Evolutionary conservation across 2,888 invertebrate species (phyloP), one percentile per base, ranked within the genome.

Genomic region (Nesidiocoris tenuis): DNA sequence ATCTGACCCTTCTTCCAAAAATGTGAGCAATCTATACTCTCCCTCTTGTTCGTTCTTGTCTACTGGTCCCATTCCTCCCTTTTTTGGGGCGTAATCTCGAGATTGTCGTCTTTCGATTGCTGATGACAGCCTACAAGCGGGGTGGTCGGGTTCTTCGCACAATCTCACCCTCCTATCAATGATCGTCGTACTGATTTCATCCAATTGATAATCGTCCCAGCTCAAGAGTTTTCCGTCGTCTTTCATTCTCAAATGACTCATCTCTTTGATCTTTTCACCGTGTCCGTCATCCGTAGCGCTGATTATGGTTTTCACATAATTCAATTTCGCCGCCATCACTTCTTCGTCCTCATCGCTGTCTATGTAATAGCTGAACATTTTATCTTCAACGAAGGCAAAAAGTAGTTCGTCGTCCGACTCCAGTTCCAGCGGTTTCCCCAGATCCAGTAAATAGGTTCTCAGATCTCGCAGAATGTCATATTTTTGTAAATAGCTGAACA

Each of bases 401-500:
- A 70, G 24, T 24, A 22, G 23, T 59, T 70, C 70, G 1, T 70
- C 70, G 12, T 70, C 70, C 56, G 70, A 70, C 18, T 24, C 23
- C 9, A 57, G 7, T 2, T 59, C 59, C 5, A 59, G 12, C 9
- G 59, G 70, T 25, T 18, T 70, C 7, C 59, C 59, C 1, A 59
- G 1, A 1, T 70, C 70, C 12, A 22, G 24, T 21, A 70, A 22
- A 59, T 57, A 70, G 17, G 23, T 19, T 59, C 18, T 21, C n/a
- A 70, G 2, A 24, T 70, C 59, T 24, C 70, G 22, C 23, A 70
- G 23, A 12, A 70, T 9, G 59, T 59, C 25, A 24, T 70, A 70
- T 59, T 70, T 70, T 17, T 25, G 18, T 57, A 70, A 59, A 70
- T 70, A 70, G 9, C 39, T 59, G 17, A 70, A 70, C 18, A 70